These are phyloP conservation scores for Crematogaster levior DNA, from an alignment of 2,888 invertebrate species.

Conservation along the genomic window DNA sequence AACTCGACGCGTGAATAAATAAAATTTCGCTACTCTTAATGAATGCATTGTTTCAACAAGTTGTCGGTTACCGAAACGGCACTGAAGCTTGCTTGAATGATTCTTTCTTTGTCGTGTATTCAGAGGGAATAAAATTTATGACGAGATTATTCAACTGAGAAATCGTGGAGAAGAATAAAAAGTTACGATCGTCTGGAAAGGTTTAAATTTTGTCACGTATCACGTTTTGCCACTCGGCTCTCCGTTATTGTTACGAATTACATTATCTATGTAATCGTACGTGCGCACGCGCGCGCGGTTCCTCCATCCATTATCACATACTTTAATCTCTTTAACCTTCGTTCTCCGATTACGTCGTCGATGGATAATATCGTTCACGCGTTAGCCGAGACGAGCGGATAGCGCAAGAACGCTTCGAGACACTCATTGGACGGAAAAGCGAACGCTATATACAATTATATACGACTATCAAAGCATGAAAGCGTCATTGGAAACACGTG, in stretches of 20 bases:
- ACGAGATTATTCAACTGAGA: not conserved
- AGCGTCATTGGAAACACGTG: not conserved
- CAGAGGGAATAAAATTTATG: not conserved
- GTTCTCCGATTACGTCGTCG: slow-evolving; percentile 25
- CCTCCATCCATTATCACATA: slow-evolving; percentile 32
- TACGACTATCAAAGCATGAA: not conserved
- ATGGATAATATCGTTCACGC: slow-evolving; percentile 21
- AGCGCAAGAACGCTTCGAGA: slow-evolving; percentile 38
- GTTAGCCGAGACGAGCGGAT: slow-evolving; percentile 27
- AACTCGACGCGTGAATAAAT: slow-evolving; percentile 25
- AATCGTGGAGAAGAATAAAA: not conserved
- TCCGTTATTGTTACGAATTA: not conserved
- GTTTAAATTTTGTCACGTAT: slow-evolving; percentile 31
- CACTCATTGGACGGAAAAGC: slow-evolving; percentile 28
- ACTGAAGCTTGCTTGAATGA: not conserved
- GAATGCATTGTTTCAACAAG: slow-evolving; percentile 11
- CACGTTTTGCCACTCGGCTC: slow-evolving; percentile 11
- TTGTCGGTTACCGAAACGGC: not conserved
- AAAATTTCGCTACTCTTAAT: slow-evolving; percentile 4
- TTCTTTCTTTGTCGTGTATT: not conserved
- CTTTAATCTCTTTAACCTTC: slow-evolving; percentile 19
- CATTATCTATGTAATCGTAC: slow-evolving; percentile 1
- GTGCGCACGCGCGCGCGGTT: slow-evolving; percentile 9
- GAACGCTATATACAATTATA: slow-evolving; percentile 11
- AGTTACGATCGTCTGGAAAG: not conserved